These are phyloP conservation scores for Connochaetes taurinus DNA, from an alignment of 2,113 vertebrate genomes.

Conservation along the genomic window DNA sequence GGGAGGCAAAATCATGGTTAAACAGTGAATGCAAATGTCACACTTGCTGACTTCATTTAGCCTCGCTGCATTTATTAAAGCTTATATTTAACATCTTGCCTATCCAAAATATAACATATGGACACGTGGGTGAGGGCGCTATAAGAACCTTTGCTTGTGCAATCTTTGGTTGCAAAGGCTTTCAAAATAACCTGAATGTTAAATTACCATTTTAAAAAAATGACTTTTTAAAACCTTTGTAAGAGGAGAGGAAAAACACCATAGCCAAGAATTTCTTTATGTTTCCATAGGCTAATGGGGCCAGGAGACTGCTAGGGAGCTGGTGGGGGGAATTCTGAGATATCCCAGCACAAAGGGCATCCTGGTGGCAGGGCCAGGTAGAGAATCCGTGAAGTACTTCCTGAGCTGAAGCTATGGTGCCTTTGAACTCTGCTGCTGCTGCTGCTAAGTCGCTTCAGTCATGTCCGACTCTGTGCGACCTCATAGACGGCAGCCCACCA, in stretches of 20 bases:
- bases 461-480: neutral
- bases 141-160: conserved; percentile 2
- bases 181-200: conserved; percentile 49
- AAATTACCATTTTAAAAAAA: neutral
- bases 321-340: neutral
- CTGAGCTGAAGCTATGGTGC: neutral
- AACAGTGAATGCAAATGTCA: conserved; percentile 2
- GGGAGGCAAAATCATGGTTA: neutral
- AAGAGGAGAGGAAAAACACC: neutral
- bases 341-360: accelerated
- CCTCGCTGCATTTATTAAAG: conserved; percentile 46
- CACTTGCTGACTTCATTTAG: neutral
- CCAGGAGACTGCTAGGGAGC: neutral
- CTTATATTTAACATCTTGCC: conserved; percentile 45
- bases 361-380: too few relatives aligned
- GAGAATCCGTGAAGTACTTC: neutral
- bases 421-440: neutral
- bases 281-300: neutral
- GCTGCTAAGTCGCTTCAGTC: neutral
- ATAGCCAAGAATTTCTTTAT: neutral
- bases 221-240: neutral
- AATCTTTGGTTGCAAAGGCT: conserved; percentile 11
- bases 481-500: neutral
- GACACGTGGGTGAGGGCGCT: conserved; percentile 43
- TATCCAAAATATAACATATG: conserved; percentile 40